These are phyloP conservation scores for Drosophila infuscata DNA, from an alignment of 2,888 invertebrate genomes.

Conservation along the genomic window DNA sequence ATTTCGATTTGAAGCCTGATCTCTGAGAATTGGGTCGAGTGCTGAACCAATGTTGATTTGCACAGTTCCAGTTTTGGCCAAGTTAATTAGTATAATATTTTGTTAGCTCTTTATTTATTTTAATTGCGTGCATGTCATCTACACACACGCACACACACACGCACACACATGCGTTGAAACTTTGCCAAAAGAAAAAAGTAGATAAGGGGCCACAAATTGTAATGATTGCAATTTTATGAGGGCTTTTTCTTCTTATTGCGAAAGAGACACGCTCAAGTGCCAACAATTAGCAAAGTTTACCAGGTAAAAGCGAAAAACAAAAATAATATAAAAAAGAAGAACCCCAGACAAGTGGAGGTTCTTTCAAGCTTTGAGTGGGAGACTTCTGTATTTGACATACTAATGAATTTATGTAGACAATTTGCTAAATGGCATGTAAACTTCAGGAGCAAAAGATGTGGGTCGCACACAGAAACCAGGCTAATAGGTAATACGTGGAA, in stretches of 20 bases:
- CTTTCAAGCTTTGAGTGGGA: conserved; percentile 3
- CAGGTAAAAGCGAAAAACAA: conserved; percentile 20
- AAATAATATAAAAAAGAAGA: neutral
- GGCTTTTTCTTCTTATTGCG: conserved; percentile 25
- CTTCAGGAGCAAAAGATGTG: conserved; percentile 33
- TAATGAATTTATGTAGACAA: conserved; percentile 70
- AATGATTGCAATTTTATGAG: conserved; percentile 70
- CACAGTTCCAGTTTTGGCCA: conserved; percentile 35
- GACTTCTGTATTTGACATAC: conserved; percentile 49
- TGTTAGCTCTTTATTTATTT: conserved; percentile 51
- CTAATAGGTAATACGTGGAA: neutral
- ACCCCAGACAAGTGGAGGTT: conserved; percentile 10
- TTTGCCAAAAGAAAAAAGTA: conserved; percentile 9
- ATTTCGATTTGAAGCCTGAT: conserved; percentile 5
- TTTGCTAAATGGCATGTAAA: conserved; percentile 58
- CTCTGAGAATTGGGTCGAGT: conserved; percentile 61
- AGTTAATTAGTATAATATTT: conserved; percentile 67
- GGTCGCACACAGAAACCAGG: conserved; percentile 3
- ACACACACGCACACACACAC: neutral
- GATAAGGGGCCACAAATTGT: conserved; percentile 40
- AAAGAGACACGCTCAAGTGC: conserved; percentile 58
- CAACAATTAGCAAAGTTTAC: conserved; percentile 68
- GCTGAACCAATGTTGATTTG: conserved; percentile 46
- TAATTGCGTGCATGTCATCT: conserved; percentile 60
- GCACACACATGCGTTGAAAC: conserved; percentile 5